Base-by-base conservation (phyloP, 2,797 vertebrate genomes). In the Fundulus diaphanus region DNA sequence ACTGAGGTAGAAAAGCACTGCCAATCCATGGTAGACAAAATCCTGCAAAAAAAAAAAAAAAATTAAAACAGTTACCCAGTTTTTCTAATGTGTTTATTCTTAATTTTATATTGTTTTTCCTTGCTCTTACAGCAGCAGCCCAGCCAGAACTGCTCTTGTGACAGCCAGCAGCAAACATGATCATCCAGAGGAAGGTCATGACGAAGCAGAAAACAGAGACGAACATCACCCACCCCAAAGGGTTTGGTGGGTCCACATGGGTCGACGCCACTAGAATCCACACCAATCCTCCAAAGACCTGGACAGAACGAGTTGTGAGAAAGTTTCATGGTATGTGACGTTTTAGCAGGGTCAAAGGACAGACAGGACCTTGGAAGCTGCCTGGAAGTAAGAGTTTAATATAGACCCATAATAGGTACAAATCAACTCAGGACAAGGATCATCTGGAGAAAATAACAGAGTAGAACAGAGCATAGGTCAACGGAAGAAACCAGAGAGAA, bases 191-290 rank as follows among this genome's bases (percentile, higher is more conserved):
- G 56, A 82, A 92, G 67, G 97, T 95, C 88, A 95, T 90, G 84
- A 97, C 3, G 0, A 98, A 98, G 92, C 97, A 98, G 91, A 96
- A 96, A 78, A 98, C 89, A 0, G 96, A 97, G 72, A 98, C 96
- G 2, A 97, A 97, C 97, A 97, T 98, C 90, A 98, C 96, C 97
- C 97, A 98, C 78, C 96, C 97, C 91, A 96, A 93, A 73, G 95
- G 51, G 0, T 95, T 83, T 0, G 78, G 0, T 0, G 0, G 76
- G 0, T 0, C 0, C 44, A 98, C 92, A 0, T 1, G 78, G 0
- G 96, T 95, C 0, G 96, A 96, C 0, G 97, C 96, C 33, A 99
- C 93, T 72, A 99, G 94, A 87, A 97, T 98, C 97, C 97, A 99
- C 13, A 98, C 97, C 54, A 99, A 93, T 49, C 97, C 96, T 2